phyloP scores from a whole-genome alignment of 37 sponge, comb jelly and placozoan genomes.

The Diacarnus erythraeanus region DNA sequence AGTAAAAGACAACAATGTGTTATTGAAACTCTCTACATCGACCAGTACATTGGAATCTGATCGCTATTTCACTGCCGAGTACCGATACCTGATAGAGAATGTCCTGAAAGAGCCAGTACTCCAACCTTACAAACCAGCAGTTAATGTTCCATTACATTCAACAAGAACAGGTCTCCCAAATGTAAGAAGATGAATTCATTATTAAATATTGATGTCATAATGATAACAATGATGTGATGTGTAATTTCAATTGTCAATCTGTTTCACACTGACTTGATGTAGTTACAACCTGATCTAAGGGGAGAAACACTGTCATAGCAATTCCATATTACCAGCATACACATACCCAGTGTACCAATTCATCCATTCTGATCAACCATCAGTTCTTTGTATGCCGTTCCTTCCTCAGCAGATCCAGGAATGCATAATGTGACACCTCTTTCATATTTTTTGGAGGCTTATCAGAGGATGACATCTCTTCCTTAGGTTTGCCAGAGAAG shows the following conservation, averaged over 20 bases:
- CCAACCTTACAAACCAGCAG: not conserved
- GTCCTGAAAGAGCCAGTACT: constrained; percentile 56
- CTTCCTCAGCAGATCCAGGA: too few species aligned
- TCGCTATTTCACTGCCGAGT: constrained; percentile 67
- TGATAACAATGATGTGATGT: too few species aligned
- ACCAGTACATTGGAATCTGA: constrained; percentile 58
- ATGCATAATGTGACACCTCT: too few species aligned
- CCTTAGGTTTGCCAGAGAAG: too few species aligned
- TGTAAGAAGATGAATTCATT: not conserved
- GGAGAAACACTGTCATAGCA: too few species aligned
- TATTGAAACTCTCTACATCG: constrained; percentile 59
- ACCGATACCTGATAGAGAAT: constrained; percentile 56
- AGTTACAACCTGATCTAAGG: too few species aligned
- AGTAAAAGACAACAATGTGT: constrained; percentile 37
- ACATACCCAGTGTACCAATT: too few species aligned
- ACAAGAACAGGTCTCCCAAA: constrained; percentile 37
- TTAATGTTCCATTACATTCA: constrained; percentile 63
- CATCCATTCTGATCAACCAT: too few species aligned
- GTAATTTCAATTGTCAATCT: not conserved
- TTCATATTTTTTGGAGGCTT: too few species aligned
- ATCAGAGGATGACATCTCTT: too few species aligned
- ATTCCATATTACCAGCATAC: too few species aligned
- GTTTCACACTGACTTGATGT: not conserved
- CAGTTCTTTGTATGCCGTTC: too few species aligned
- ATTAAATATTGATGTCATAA: not conserved